Evolutionary conservation across 2,888 invertebrate species (phyloP).

Genomic region (Scelioninae gen. 1): DNA sequence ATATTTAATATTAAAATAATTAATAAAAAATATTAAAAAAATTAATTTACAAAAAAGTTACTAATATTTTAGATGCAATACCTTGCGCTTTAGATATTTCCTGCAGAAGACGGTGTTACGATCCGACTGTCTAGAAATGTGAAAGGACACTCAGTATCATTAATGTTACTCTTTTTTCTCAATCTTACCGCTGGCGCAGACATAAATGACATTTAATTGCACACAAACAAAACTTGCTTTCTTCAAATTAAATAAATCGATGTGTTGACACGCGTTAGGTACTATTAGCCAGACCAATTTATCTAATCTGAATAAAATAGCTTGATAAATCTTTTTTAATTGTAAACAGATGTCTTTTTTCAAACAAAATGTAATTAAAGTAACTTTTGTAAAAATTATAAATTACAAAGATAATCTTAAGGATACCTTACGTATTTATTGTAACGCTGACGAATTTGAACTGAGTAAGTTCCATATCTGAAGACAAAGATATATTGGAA

Average conservation of each 20-base stretch:
- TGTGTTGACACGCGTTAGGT: neutral
- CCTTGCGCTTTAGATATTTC: constrained; percentile 1
- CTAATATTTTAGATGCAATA: neutral
- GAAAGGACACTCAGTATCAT: constrained; percentile 50
- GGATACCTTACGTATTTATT: too few relatives aligned
- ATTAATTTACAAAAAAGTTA: too few relatives aligned
- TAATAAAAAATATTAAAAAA: too few relatives aligned
- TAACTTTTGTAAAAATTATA: neutral
- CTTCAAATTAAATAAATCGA: constrained; percentile 14
- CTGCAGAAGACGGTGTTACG: constrained; percentile 23
- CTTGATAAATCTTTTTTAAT: neutral
- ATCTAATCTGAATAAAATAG: constrained; percentile 18
- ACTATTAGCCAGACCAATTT: neutral
- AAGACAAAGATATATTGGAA: constrained; percentile 46
- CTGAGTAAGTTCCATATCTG: constrained; percentile 45
- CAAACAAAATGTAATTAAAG: too few relatives aligned
- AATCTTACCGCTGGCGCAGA: constrained; percentile 28
- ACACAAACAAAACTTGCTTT: constrained; percentile 28
- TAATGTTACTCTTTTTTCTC: constrained; percentile 46
- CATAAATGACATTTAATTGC: constrained; percentile 29
- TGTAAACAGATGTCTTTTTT: neutral
- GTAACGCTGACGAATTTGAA: constrained; percentile 24
- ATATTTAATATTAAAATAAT: too few relatives aligned
- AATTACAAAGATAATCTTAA: too few relatives aligned
- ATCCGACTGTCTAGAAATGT: constrained; percentile 51